Evolutionary conservation across 2,797 vertebrate genomes (phyloP), one percentile per base, ranked within the genome.

Genomic region (Danio albolineatus): DNA sequence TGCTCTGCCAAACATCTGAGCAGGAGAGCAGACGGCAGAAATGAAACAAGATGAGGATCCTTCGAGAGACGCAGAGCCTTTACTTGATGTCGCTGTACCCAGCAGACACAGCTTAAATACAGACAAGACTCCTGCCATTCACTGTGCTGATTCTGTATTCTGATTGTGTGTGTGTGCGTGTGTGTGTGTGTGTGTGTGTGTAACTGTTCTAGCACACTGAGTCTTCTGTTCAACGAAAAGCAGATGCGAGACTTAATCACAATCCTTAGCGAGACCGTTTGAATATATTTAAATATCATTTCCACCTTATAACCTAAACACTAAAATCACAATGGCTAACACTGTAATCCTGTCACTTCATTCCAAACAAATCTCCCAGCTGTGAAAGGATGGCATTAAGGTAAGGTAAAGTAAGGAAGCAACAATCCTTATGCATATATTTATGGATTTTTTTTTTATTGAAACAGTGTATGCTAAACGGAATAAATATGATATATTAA

Each of bases 281-380:
- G 67, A 82, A 84, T 82, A 69, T 46, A 79, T 84, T 84, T 84
- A 80, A 84, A 84, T 82, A 73, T 76, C 14, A 76, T 54, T 76
- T 59, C 51, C 39, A 79, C 75, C 61, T 73, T 53, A 41, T 28
- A 53, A 57, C 21, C 56, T 67, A 9, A 60, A 16, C 19, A 43
- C 59, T 60, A 41, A 43, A 49, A 48, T 46, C 41, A 66, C 13
- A 39, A 39, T 64, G 51, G 19, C n/a, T 17, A 38, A 36, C 28
- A 12, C 17, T 48, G 43, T 16, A 56, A 36, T 61, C 7, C 38
- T 2, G 16, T 14, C 36, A 69, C 44, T 53, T 49, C 5, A 60
- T 39, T 19, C 49, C 38, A 48, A 56, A 56, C 9, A 51, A n/a
- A 73, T 65, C 51, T 65, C 10, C 19, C 9, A 16, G 43, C n/a